Evolutionary conservation across 2,113 vertebrate genomes (phyloP).

Genomic region (Apteryx owenii): DNA sequence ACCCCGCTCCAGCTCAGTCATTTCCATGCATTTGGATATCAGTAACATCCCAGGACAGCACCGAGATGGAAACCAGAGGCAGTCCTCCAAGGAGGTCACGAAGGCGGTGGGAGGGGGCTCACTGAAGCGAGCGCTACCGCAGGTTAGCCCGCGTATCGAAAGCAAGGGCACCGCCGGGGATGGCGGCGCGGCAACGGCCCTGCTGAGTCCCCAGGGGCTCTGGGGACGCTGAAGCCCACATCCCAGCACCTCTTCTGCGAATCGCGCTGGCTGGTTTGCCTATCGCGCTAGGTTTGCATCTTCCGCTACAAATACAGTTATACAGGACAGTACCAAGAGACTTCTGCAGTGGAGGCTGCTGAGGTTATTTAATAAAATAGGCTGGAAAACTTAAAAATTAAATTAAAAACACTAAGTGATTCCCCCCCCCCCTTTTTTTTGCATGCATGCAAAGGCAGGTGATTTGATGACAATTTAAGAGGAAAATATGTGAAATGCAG

Average conservation of each 20-base stretch:
- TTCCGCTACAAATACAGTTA: neutral
- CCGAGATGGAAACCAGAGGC: neutral
- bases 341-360: neutral
- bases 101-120: neutral
- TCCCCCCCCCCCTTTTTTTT: no score
- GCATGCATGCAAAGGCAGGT: neutral
- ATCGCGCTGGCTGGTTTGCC: neutral
- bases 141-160: neutral
- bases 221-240: neutral
- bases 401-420: neutral
- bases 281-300: no score
- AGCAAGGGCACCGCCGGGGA: neutral
- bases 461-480: neutral
- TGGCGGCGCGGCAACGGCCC: neutral
- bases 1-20: rapidly evolving
- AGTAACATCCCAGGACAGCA: neutral
- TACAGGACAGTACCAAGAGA: neutral
- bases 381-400: neutral
- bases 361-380: neutral
- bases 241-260: neutral
- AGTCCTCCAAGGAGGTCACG: neutral
- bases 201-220: neutral
- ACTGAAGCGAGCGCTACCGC: neutral
- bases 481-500: neutral
- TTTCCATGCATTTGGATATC: neutral